Conservation (phyloP, 2,888 invertebrate genomes). For the Timema podura region DNA sequence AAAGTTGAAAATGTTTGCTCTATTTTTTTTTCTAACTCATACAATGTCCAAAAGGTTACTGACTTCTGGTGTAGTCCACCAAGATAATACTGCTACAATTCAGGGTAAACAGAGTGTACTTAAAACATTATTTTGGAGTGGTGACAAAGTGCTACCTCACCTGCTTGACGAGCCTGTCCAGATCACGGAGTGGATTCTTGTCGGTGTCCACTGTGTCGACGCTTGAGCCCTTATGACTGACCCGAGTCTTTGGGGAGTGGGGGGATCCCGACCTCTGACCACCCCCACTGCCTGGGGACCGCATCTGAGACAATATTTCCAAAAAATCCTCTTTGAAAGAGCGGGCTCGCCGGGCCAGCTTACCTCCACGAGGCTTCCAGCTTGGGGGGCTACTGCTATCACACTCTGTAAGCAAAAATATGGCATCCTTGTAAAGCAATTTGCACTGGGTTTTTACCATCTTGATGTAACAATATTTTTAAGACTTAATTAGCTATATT, state of each 20-base stretch:
- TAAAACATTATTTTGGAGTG: no score
- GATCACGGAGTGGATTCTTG: constrained; percentile 62
- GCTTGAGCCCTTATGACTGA: constrained; percentile 43
- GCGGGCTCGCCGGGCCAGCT: constrained; percentile 80
- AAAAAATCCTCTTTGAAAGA: constrained; percentile 91
- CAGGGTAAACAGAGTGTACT: no score
- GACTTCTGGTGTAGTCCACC: no score
- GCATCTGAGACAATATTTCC: constrained; percentile 86
- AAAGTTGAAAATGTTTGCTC: no score
- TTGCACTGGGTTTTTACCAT: no score
- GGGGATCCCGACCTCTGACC: constrained; percentile 38
- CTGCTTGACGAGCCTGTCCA: constrained; percentile 67
- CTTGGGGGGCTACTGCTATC: no score
- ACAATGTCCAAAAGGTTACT: no score
- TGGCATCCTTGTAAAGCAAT: no score
- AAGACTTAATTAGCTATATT: no score
- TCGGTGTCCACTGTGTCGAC: constrained; percentile 55
- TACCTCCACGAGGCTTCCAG: constrained; percentile 64
- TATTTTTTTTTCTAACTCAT: no score
- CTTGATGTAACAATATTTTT: no score
- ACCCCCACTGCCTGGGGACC: constrained; percentile 60
- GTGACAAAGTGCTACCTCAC: constrained; percentile 29
- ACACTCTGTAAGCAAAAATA: no score
- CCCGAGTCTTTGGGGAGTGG: constrained; percentile 48
- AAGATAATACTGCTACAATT: neutral